phyloP scores from a whole-genome alignment of 2,888 invertebrate genomes.

The Lithophane socia region DNA sequence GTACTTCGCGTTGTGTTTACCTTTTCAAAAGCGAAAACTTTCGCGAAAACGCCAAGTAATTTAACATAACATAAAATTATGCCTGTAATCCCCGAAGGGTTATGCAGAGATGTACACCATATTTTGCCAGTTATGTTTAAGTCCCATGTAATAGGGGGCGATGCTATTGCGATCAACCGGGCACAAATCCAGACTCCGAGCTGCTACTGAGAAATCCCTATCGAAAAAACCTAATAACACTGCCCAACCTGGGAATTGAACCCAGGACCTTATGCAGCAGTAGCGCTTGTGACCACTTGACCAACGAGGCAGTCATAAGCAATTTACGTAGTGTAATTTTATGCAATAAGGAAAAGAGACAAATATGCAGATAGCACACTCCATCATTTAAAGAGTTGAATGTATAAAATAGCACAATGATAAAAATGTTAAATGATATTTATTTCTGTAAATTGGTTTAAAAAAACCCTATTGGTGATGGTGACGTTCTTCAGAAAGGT shows the following conservation, averaged over 20 bases:
- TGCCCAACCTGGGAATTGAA: not conserved
- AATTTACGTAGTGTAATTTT: not conserved
- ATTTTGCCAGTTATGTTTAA: not conserved
- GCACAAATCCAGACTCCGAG: too few relatives aligned
- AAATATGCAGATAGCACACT: too few relatives aligned
- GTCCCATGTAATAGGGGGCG: too few relatives aligned
- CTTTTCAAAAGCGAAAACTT: constrained; percentile 19
- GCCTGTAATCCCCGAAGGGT: not conserved
- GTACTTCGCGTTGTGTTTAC: constrained; percentile 16
- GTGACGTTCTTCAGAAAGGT: not conserved
- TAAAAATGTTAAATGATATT: too few relatives aligned
- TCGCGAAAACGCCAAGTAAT: not conserved
- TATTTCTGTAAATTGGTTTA: too few relatives aligned
- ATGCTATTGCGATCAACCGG: not conserved
- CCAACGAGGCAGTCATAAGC: not conserved
- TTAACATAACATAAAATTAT: not conserved
- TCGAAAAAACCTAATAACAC: not conserved
- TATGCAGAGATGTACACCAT: too few relatives aligned
- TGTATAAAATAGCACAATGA: too few relatives aligned
- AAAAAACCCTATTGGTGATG: not conserved
- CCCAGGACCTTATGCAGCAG: too few relatives aligned
- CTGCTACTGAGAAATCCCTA: not conserved
- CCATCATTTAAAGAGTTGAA: too few relatives aligned
- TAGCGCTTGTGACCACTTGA: not conserved
- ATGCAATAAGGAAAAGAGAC: not conserved